Evolutionary conservation across 1,140 invertebrate genomes (phyloP).

Genomic region (Papilio dardanus): DNA sequence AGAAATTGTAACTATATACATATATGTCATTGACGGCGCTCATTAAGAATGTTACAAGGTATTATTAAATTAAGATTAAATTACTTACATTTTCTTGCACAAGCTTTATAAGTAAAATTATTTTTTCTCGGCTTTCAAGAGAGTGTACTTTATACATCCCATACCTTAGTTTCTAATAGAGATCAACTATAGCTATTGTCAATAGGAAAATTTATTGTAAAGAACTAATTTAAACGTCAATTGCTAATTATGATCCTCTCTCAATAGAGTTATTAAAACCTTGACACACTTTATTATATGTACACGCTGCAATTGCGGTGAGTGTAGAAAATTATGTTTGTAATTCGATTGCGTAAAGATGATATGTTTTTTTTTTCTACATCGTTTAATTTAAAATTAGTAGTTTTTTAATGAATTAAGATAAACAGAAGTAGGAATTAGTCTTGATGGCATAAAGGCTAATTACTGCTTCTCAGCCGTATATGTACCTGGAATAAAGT

Average conservation of each 20-base stretch:
- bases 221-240: not conserved
- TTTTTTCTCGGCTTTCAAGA: not conserved
- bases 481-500: no score
- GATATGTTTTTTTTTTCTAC: not conserved
- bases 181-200: no score
- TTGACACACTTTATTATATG: constrained; percentile 10
- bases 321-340: constrained; percentile 22
- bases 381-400: not conserved
- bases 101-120: not conserved
- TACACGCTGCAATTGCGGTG: not conserved
- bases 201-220: no score
- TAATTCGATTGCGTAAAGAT: constrained; percentile 8
- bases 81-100: not conserved
- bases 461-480: no score
- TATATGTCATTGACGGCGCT: not conserved
- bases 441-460: no score
- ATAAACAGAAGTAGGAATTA: not conserved
- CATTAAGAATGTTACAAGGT: not conserved
- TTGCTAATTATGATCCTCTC: not conserved
- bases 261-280: constrained; percentile 3
- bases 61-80: not conserved
- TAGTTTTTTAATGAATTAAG: not conserved
- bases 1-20: not conserved
- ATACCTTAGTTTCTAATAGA: not conserved
- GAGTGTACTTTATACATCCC: no score